Percentiles rank a stretch among this genome's conserved stretches.
Conservation (phyloP, 2,888 invertebrate species). For the Neocrepidodera transversa region DNA sequence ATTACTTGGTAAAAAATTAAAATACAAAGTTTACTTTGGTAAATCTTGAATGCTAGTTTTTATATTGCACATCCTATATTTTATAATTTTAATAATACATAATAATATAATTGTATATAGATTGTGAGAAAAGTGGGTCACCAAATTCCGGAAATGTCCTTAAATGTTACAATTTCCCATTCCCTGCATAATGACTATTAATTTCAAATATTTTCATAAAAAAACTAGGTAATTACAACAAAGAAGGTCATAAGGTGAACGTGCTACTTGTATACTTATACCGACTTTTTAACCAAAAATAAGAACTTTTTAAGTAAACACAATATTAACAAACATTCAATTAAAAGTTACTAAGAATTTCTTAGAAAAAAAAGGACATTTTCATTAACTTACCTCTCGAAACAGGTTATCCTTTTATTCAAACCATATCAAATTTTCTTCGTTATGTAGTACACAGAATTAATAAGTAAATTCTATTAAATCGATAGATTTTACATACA, state of each 20-base stretch:
- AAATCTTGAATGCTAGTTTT: too few relatives aligned
- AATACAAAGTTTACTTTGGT: too few relatives aligned
- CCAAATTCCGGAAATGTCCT: neutral
- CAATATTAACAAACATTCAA: too few relatives aligned
- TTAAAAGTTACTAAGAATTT: too few relatives aligned
- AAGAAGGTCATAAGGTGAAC: slow-evolving; percentile 27
- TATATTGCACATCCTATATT: too few relatives aligned
- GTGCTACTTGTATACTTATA: slow-evolving; percentile 17
- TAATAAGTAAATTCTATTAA: neutral
- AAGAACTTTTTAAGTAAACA: too few relatives aligned
- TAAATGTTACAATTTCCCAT: too few relatives aligned
- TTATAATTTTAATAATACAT: too few relatives aligned
- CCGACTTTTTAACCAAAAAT: slow-evolving; percentile 7
- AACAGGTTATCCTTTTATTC: slow-evolving; percentile 51
- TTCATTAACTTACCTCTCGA: slow-evolving; percentile 46
- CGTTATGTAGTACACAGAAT: neutral
- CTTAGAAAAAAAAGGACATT: too few relatives aligned
- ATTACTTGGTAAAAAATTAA: too few relatives aligned
- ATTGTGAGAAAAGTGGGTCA: neutral
- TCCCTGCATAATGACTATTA: too few relatives aligned
- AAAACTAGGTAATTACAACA: slow-evolving; percentile 7
- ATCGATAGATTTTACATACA: slow-evolving; percentile 1
- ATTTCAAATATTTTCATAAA: neutral
- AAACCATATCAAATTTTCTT: slow-evolving; percentile 23
- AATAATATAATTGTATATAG: too few relatives aligned